Percentiles rank a stretch among this genome's conserved stretches.
Conservation (phyloP, 2,797 vertebrate genomes). For the Ctenochaetus hawaiiensis region DNA sequence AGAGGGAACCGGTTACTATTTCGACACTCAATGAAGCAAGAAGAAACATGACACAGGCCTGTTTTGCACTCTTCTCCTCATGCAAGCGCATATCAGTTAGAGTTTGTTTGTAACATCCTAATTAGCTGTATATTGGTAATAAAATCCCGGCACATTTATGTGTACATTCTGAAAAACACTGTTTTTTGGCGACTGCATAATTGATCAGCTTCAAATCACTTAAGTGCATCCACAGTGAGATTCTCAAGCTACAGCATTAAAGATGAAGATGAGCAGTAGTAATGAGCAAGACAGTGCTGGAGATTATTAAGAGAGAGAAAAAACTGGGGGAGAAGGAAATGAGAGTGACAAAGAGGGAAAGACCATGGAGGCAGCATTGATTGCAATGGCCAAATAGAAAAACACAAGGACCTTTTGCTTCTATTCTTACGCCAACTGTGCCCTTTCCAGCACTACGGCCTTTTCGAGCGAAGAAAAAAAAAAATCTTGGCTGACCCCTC, state of each 20-base stretch:
- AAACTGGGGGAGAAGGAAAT: slow-evolving; percentile 35
- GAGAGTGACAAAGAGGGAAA: slow-evolving; percentile 41
- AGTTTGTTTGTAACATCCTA: slow-evolving; percentile 40
- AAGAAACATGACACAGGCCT: neutral
- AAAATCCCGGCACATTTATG: slow-evolving; percentile 41
- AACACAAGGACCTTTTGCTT: slow-evolving; percentile 71
- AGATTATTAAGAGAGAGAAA: slow-evolving; percentile 46
- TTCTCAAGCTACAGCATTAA: slow-evolving; percentile 41
- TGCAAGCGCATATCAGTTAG: slow-evolving; percentile 30
- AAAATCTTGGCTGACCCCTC: slow-evolving; percentile 59
- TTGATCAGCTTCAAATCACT: slow-evolving; percentile 58
- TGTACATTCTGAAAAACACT: slow-evolving; percentile 39
- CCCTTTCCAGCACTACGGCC: slow-evolving; percentile 71
- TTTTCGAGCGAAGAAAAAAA: slow-evolving; percentile 57
- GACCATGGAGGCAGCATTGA: slow-evolving; percentile 58
- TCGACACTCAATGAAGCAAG: slow-evolving; percentile 7
- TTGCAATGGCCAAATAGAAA: slow-evolving; percentile 51
- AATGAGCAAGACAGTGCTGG: slow-evolving; percentile 34
- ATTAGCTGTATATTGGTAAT: slow-evolving; percentile 51
- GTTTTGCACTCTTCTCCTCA: slow-evolving; percentile 33
- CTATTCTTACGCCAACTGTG: slow-evolving; percentile 65
- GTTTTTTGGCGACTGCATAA: slow-evolving; percentile 34
- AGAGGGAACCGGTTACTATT: neutral
- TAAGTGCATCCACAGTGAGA: slow-evolving; percentile 28
- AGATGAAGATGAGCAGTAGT: slow-evolving; percentile 45